Evolutionary conservation across 2,888 invertebrate genomes (phyloP), one percentile per base, ranked within the genome.

Genomic region (Alviniconcha strummeri): DNA sequence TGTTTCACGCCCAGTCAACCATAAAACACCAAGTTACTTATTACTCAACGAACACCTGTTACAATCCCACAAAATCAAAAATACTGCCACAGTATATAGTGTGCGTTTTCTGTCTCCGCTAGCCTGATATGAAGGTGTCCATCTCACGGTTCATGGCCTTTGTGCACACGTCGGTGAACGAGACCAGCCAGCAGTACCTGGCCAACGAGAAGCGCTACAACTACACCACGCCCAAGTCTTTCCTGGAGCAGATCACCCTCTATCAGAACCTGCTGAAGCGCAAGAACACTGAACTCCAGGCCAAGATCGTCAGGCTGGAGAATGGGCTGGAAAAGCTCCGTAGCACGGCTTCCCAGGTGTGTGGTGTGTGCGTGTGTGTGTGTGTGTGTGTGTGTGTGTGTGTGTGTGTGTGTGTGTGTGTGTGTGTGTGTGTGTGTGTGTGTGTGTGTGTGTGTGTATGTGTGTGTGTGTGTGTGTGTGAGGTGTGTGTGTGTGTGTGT

Each of bases 141-240:
- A 96, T 97, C 83, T 96, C 98, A 2, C 96, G 96, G 92, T 99
- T 98, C 93, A 98, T 99, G 98, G 97, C 98, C 0, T 97, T 96
- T 91, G 98, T 97, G 6, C 99, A 99, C 93, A 97, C 97, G 0
- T 97, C 97, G 81, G 99, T 99, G 0, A 98, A 98, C 92, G 95
- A 96, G 72, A 97, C 96, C 92, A 98, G 98, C n/a, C 96, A 96
- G 89, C 95, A 96, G 8, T 99, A 97, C 93, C 95, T 98, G 83
- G 96, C 96, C 85, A 98, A 97, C 91, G 98, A 99, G 92, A 95
- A 97, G 79, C 96, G 99, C 77, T 98, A 97, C 93, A 98, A 98
- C 94, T 99, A 99, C 93, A 99, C 99, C 0, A 99, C 99, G 5
- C 99, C 99, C 0, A 99, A 99, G 94, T 98, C 98, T 87, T 99